phyloP scores from a whole-genome alignment of 2,113 vertebrate genomes.

The Neodon shergylaensis region DNA sequence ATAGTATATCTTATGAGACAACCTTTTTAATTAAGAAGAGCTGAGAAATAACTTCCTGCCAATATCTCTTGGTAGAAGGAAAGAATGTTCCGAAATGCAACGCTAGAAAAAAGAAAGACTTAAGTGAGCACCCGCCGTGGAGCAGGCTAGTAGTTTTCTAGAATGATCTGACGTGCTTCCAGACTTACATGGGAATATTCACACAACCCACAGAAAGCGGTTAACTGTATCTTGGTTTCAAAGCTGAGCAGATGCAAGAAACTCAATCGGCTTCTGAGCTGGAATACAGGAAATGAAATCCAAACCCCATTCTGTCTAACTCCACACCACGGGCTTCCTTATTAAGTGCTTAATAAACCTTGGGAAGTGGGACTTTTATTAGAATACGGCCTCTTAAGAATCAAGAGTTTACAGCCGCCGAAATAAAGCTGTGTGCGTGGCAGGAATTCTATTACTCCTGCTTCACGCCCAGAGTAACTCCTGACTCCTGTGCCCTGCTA shows the following conservation, averaged over 20 bases:
- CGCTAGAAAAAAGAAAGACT: neutral
- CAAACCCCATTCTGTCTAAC: neutral
- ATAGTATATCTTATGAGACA: no score
- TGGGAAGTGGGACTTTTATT: slow-evolving; percentile 47
- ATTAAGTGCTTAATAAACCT: slow-evolving; percentile 43
- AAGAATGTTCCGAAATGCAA: neutral
- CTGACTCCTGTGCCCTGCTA: neutral
- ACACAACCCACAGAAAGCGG: neutral
- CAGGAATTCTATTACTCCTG: neutral
- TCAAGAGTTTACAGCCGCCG: slow-evolving; percentile 3
- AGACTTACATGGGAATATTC: neutral
- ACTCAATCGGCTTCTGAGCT: no score
- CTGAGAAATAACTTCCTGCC: neutral
- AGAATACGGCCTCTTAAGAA: neutral
- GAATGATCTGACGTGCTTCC: neutral
- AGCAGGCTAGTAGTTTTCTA: neutral
- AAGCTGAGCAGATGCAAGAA: neutral
- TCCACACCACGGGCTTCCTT: neutral
- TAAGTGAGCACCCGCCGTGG: neutral
- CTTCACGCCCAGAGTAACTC: neutral
- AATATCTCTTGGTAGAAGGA: neutral
- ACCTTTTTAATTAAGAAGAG: neutral
- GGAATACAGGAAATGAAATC: neutral
- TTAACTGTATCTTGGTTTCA: neutral
- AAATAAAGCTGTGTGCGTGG: neutral